These are phyloP conservation scores for Holcopasites calliopsidis DNA, from an alignment of 1,140 invertebrate species.

Conservation along the genomic window DNA sequence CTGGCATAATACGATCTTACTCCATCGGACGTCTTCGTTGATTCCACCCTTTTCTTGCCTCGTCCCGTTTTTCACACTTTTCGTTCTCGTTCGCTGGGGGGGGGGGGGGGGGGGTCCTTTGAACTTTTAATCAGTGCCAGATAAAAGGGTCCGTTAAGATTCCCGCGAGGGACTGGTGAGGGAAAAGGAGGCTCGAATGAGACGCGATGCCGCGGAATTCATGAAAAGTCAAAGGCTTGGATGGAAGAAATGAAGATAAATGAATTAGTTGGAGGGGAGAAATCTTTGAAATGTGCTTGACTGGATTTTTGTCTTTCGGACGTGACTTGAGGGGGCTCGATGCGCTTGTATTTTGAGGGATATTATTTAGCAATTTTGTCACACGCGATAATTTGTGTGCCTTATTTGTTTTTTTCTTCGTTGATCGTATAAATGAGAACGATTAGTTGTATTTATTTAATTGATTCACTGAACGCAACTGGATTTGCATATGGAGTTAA, in stretches of 20 bases:
- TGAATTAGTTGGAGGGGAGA: not conserved
- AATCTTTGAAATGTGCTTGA: not conserved
- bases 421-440: no score
- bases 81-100: not conserved
- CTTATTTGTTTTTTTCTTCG: no score
- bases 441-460: no score
- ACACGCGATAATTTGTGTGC: no score
- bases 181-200: not conserved
- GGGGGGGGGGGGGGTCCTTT: slow-evolving; percentile 3
- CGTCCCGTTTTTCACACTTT: not conserved
- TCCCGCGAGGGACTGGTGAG: not conserved
- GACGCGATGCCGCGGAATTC: slow-evolving; percentile 1
- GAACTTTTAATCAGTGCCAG: slow-evolving; percentile 41
- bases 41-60: not conserved
- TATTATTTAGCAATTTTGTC: no score
- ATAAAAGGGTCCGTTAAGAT: slow-evolving; percentile 7
- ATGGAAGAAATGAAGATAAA: no score
- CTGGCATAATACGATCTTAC: not conserved
- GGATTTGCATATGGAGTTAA: no score
- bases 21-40: not conserved
- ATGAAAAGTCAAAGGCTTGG: no score
- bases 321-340: not conserved
- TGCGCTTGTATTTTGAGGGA: not conserved
- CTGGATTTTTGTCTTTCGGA: not conserved
- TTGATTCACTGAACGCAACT: no score